phyloP scores from a whole-genome alignment of 2,888 invertebrate species.

The Phorcus lineatus region DNA sequence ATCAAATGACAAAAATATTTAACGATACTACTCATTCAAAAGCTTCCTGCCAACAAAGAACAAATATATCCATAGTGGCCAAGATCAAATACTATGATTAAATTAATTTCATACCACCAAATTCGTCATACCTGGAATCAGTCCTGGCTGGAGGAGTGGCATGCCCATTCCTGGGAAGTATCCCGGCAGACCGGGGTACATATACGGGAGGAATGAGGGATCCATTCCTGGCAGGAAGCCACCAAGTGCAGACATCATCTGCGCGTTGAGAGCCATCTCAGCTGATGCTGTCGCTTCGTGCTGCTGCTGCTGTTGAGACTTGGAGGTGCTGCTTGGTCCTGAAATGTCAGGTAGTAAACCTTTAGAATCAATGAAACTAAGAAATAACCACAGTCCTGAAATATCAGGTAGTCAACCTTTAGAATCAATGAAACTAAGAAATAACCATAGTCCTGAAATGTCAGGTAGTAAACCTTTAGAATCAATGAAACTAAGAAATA shows the following conservation, averaged over 20 bases:
- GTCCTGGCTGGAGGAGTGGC: constrained; percentile 79
- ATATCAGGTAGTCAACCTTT: too few species aligned
- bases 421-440: too few species aligned
- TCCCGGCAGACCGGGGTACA: constrained; percentile 76
- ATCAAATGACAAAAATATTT: neutral
- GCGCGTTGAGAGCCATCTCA: constrained; percentile 32
- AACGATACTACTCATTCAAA: too few species aligned
- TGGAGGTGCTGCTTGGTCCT: neutral
- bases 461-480: neutral
- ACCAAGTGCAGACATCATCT: constrained; percentile 67
- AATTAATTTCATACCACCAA: neutral
- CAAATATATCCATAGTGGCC: neutral
- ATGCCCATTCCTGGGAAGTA: constrained; percentile 73
- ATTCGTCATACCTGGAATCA: constrained; percentile 67
- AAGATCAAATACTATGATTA: neutral
- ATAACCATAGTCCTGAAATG: neutral
- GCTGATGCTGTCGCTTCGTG: constrained; percentile 30
- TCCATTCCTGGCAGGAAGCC: constrained; percentile 66
- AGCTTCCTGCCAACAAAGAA: neutral
- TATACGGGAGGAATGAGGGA: constrained; percentile 73
- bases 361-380: too few species aligned
- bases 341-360: neutral
- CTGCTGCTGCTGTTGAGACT: constrained; percentile 31
- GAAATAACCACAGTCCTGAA: too few species aligned
- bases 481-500: too few species aligned